Evolutionary conservation across 2,888 invertebrate species (phyloP).

Genomic region (Lithodes maja): DNA sequence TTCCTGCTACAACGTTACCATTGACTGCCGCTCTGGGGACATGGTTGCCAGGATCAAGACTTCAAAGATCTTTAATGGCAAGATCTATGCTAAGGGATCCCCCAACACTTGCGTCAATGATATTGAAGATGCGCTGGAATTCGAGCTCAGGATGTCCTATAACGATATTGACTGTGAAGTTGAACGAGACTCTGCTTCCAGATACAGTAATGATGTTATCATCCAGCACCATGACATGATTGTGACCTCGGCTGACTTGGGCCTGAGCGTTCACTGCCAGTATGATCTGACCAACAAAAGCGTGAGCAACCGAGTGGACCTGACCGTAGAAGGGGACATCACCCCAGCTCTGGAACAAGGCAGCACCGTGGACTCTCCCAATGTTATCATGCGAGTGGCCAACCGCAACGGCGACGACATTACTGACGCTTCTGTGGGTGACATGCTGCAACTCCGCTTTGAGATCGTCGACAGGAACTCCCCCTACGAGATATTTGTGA

Average conservation of each 20-base stretch:
- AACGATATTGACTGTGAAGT: conserved; percentile 95
- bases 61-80: conserved; percentile 93
- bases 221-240: conserved; percentile 94
- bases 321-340: conserved; percentile 89
- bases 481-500: conserved; percentile 95
- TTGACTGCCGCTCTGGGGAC: conserved; percentile 90
- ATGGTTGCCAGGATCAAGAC: conserved; percentile 95
- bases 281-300: conserved; percentile 96
- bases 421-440: conserved; percentile 92
- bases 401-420: conserved; percentile 85
- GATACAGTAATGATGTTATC: conserved; percentile 93
- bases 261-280: conserved; percentile 93
- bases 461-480: conserved; percentile 94
- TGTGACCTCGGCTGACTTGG: conserved; percentile 94
- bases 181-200: conserved; percentile 89
- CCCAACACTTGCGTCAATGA: conserved; percentile 94
- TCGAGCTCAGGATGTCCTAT: conserved; percentile 93
- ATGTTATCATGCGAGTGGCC: conserved; percentile 85
- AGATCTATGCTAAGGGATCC: conserved; percentile 95
- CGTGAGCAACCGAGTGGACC: conserved; percentile 88
- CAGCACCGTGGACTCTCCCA: conserved; percentile 93
- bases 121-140: conserved; percentile 90
- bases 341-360: conserved; percentile 90
- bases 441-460: conserved; percentile 91
- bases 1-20: conserved; percentile 95